Conservation (phyloP, 2,113 vertebrate species). For the Percopsis transmontana region DNA sequence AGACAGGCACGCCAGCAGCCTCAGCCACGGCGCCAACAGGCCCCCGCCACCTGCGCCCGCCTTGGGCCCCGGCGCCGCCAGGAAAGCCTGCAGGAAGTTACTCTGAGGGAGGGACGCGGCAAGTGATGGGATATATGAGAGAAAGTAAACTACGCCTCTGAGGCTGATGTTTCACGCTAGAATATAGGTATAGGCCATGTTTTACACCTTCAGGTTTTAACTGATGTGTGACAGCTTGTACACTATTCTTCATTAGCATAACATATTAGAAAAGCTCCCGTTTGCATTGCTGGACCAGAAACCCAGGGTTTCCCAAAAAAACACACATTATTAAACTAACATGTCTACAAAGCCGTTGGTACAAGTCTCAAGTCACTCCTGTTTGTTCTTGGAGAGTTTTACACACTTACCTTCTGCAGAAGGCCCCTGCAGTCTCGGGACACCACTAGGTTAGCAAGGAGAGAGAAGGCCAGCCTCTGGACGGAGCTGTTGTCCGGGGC, state of each 20-base stretch:
- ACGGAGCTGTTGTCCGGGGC: constrained; percentile 75
- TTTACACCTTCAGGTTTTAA: no score
- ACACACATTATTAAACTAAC: no score
- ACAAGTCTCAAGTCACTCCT: neutral
- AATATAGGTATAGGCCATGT: neutral
- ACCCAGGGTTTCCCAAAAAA: no score
- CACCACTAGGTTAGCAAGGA: constrained; percentile 88
- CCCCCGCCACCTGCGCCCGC: constrained; percentile 64
- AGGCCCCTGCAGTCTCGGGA: constrained; percentile 89
- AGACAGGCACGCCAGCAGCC: constrained; percentile 86
- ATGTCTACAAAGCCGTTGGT: neutral
- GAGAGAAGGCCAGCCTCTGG: constrained; percentile 84
- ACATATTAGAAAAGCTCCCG: no score
- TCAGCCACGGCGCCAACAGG: constrained; percentile 84
- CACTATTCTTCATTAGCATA: neutral
- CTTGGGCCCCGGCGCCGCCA: constrained; percentile 82
- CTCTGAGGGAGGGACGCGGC: constrained; percentile 79
- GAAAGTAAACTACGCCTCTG: neutral
- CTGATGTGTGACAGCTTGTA: no score
- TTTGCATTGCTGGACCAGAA: no score
- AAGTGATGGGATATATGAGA: constrained; percentile 20
- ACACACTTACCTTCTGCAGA: constrained; percentile 86
- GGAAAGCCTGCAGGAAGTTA: constrained; percentile 93
- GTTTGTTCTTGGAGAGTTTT: no score
- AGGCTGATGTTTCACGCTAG: neutral